Evolutionary conservation across 2,113 vertebrate genomes (phyloP), one percentile per base, ranked within the genome.

Genomic region (Zingel zingel): DNA sequence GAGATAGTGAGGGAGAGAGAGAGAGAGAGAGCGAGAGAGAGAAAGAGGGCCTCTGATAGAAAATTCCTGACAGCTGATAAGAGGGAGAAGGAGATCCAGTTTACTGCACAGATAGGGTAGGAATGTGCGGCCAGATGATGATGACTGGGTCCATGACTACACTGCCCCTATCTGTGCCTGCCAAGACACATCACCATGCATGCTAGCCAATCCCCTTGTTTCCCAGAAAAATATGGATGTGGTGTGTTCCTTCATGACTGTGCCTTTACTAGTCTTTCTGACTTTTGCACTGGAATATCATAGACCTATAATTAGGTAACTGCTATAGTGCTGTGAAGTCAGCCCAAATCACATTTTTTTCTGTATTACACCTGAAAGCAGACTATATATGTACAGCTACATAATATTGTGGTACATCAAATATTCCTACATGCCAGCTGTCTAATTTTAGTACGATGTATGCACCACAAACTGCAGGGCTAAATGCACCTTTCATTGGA

Each of bases 41-140:
- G 83, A 89, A 73, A 86, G 87, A 86, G 88, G 73, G 72, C 86
- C 92, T 91, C 89, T 77, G 89, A 94, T 92, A 91, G 91, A 95
- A 93, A 95, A 96, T 95, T 95, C 95, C 93, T 94, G 91, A 94
- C 91, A 88, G 91, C 94, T 94, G 95, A 96, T 96, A 96, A 96
- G 95, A 89, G 81, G 85, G 88, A 92, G 87, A 94, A 94, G 94
- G 95, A 96, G 95, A 96, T 95, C 87, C 94, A 95, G 95, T 95
- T 95, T 95, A 93, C 92, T 95, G 95, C 95, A 95, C 90, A 95
- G 95, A 96, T 96, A 96, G 93, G 85, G 65, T 79, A 90, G 94
- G 95, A 96, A 96, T 96, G 95, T 93, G 91, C 81, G 72, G 86
- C 92, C 91, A 93, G 93, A 95, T 90, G 93, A 94, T 92, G 94